Percentiles rank a stretch among this genome's conserved stretches.
Conservation (phyloP, 2,797 vertebrate genomes). For the Petrocephalus schoutedeni region DNA sequence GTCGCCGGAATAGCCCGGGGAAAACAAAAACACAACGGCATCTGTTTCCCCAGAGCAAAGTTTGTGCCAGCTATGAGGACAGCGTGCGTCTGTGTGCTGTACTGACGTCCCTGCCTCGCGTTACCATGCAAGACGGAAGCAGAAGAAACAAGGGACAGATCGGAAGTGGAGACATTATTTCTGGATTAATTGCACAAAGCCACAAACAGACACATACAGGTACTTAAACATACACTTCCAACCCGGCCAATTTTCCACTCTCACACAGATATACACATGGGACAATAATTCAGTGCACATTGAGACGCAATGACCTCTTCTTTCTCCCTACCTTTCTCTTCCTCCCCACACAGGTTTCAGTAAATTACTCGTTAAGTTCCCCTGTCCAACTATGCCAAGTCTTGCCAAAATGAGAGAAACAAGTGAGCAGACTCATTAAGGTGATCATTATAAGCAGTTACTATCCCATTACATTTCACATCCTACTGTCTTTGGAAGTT, state of each 20-base stretch:
- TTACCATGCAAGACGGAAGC: not conserved
- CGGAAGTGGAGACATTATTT: not conserved
- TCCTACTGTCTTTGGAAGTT: not conserved
- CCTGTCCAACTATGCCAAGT: not conserved
- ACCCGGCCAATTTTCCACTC: not conserved
- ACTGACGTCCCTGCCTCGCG: not conserved
- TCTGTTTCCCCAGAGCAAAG: not conserved
- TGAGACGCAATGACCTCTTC: not conserved
- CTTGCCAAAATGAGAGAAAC: not conserved
- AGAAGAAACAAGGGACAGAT: not conserved
- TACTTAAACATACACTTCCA: not conserved
- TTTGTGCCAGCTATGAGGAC: not conserved
- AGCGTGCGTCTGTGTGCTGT: not conserved
- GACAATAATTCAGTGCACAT: not conserved
- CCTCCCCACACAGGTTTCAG: not conserved
- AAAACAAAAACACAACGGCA: not conserved
- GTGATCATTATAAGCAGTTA: not conserved
- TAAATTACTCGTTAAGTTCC: not conserved
- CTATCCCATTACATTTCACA: not conserved
- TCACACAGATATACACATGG: not conserved
- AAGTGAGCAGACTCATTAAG: not conserved
- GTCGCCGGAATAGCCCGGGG: not conserved
- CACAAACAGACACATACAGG: not conserved
- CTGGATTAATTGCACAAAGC: not conserved
- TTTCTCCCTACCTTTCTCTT: not conserved